Evolutionary conservation across 2,113 vertebrate species (phyloP), one percentile per base, ranked within the genome.

Genomic region (Emydura subglobosa): DNA sequence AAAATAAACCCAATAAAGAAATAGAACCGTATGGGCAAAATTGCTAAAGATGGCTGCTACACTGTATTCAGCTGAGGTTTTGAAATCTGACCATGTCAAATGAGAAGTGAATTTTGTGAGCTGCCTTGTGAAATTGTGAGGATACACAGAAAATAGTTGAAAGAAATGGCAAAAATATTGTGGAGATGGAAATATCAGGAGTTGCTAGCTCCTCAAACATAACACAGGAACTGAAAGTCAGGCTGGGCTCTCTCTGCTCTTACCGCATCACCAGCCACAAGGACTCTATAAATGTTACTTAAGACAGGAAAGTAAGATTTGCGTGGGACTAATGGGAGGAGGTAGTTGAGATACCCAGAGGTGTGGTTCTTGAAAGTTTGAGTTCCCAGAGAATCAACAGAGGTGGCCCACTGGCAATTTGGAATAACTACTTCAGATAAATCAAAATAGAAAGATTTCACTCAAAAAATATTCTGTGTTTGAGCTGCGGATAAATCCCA

Each of bases 371-470:
- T 74, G 68, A 42, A 74, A 21, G 10, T 39, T 74, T 74, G n/a
- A n/a, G 39, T 39, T 74, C 39, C 68, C 39, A 10, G 39, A 39
- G 68, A 74, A 74, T 74, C 17, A 74, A 42, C 21, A 42, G 68
- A 29, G 17, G 6, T 34, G 61, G 34, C n/a, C 68, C n/a, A 22
- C 34, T 94, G 50, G 55, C 9, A n/a, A 21, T 50, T 34, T 1
- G 19, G 24, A 83, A 11, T 1, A 68, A 10, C 25, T 87, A 86
- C 61, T 86, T 79, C 81, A 78, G 21, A 5, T 78, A 21, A 95
- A 92, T 42, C 1, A 89, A 89, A 92, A 91, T 47, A 82, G 84
- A 93, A 82, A 9, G 50, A 74, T 81, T 92, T 93, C 47, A 85
- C 34, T 82, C 47, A 27, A 93, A 51, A 93, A 51, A 25, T 68